Evolutionary conservation across 2,888 invertebrate species (phyloP), one percentile per base, ranked within the genome.

Genomic region (Metacarcinus magister): DNA sequence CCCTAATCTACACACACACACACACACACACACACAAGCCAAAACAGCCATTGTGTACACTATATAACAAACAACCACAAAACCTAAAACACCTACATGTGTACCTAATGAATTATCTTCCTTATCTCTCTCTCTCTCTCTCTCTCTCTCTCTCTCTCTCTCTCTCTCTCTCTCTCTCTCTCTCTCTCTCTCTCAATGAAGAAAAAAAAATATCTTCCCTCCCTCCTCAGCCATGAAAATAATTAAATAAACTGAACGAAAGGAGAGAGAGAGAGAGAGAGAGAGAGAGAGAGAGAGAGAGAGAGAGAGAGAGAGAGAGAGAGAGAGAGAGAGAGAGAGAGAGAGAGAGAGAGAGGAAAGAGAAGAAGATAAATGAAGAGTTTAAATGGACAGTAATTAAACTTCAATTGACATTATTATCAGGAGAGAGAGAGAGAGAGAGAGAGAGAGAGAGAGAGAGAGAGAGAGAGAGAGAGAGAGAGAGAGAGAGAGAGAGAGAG

Each of bases 241-340:
- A n/a, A n/a, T n/a, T n/a, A n/a, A n/a, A n/a, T n/a, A 48, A 48
- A 48, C 13, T 48, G 13, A 48, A 48, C 13, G 5, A 5, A 48
- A 48, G 48, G 48, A 13, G 60, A 16, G 60, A 60, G 60, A 60
- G 48, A 44, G 43, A 32, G 93, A 93, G 28, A 75, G 82, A 44
- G 44, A 8, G 44, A n/a, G 67, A 23, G 43, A 54, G 93, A 54
- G 93, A 54, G 48, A 93, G 93, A 93, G 92, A 54, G 93, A 54
- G 90, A 28, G 48, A 16, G 23, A 39, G 28, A 13, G 89, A 48
- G 82, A 43, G 0, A 28, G 82, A 43, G 82, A 82, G 43, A 7
- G 87, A 43, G 67, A 91, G 39, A 39, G 43, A 32, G 60, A 43
- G n/a, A 0, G 2, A 43, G 95, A 48, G 90, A 54, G 48, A 3